Conservation (phyloP, 2,888 invertebrate species). For the Aethes cnicana region DNA sequence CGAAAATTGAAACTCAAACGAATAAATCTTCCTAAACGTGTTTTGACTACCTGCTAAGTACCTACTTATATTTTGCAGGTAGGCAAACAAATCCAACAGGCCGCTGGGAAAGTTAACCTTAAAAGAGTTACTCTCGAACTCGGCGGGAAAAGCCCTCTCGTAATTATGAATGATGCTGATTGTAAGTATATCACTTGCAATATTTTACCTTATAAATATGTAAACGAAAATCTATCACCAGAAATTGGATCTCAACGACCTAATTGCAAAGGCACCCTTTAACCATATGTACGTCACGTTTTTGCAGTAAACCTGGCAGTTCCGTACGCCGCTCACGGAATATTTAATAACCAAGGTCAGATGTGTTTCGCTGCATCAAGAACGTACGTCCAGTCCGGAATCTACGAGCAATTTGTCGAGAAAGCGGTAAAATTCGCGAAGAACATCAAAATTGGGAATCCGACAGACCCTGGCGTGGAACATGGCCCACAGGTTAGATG, state of each 20-base stretch:
- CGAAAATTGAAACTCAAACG: too few species aligned
- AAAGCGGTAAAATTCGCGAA: constrained; percentile 87
- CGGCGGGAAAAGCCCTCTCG: constrained; percentile 93
- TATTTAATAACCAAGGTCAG: constrained; percentile 18
- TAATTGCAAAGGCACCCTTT: neutral
- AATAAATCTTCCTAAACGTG: too few species aligned
- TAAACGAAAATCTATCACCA: neutral
- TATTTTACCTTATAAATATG: neutral
- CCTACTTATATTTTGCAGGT: constrained; percentile 49
- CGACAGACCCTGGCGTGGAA: constrained; percentile 85
- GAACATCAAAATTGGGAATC: constrained; percentile 90
- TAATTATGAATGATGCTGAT: constrained; percentile 90
- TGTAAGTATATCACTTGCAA: constrained; percentile 68
- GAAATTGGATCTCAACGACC: neutral
- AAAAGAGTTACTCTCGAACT: constrained; percentile 92
- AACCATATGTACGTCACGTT: neutral
- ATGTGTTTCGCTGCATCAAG: constrained; percentile 24
- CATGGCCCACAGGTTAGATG: constrained; percentile 97
- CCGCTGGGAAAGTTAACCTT: constrained; percentile 88
- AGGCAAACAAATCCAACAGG: constrained; percentile 83
- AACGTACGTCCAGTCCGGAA: constrained; percentile 67
- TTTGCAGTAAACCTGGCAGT: constrained; percentile 70
- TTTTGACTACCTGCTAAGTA: neutral
- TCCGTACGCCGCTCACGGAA: constrained; percentile 64
- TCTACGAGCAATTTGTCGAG: constrained; percentile 93